Evolutionary conservation across 2,888 invertebrate species (phyloP).

Genomic region (Lamellibrachia columna): DNA sequence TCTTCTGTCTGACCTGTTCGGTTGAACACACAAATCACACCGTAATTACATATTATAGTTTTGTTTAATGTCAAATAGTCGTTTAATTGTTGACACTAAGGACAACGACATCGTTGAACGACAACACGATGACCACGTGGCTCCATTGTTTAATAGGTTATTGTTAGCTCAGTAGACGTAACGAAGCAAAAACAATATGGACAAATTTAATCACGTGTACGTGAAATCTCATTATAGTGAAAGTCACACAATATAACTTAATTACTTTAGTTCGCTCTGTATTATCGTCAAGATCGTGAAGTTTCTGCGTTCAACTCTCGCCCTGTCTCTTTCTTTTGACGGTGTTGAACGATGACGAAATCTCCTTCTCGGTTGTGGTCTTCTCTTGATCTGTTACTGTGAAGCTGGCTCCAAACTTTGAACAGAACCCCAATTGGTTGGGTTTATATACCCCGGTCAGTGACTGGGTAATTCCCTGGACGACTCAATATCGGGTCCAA

Average conservation of each 20-base stretch:
- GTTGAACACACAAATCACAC: not conserved
- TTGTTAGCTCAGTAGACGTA: not conserved
- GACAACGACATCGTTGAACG: not conserved
- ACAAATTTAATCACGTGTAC: not conserved
- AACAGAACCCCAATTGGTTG: not conserved
- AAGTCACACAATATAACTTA: not conserved
- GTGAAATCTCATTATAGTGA: no score
- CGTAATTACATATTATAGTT: not conserved
- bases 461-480: not conserved
- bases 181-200: not conserved
- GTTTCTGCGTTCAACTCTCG: not conserved
- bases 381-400: not conserved
- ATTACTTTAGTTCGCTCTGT: not conserved
- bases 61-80: not conserved
- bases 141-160: not conserved
- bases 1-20: no score
- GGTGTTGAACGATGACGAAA: not conserved
- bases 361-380: not conserved
- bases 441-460: not conserved
- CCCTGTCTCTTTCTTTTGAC: not conserved
- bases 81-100: not conserved
- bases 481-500: not conserved
- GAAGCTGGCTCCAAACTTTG: not conserved
- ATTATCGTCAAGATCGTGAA: not conserved
- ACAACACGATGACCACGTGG: not conserved